Evolutionary conservation across 2,113 vertebrate species (phyloP).

Genomic region (Perca fluviatilis): DNA sequence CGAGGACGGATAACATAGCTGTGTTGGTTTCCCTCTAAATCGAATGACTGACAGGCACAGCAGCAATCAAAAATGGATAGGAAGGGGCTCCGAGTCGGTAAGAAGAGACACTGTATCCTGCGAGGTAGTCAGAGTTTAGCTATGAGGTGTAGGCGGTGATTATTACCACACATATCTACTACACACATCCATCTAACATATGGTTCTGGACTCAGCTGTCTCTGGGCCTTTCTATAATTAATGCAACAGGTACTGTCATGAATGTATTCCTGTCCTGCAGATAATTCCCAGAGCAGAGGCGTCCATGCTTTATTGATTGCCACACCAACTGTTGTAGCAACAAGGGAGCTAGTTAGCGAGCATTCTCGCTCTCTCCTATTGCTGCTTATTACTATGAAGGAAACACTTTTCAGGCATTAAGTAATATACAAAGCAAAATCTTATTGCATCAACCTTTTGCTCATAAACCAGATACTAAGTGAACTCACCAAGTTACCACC

Average conservation of each 20-base stretch:
- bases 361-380: slow-evolving; percentile 11
- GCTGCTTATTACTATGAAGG: slow-evolving; percentile 35
- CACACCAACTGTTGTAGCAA: slow-evolving; percentile 67
- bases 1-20: slow-evolving; percentile 50
- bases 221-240: slow-evolving; percentile 61
- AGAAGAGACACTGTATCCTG: slow-evolving; percentile 28
- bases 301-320: slow-evolving; percentile 73
- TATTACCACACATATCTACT: slow-evolving; percentile 17
- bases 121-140: slow-evolving; percentile 22
- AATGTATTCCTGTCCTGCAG: slow-evolving; percentile 39
- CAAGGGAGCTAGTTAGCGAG: slow-evolving; percentile 80
- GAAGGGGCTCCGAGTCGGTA: slow-evolving; percentile 44
- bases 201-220: slow-evolving; percentile 39
- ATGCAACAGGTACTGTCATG: slow-evolving; percentile 66
- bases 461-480: neutral
- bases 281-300: slow-evolving; percentile 63
- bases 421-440: slow-evolving; percentile 28
- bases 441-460: slow-evolving; percentile 19
- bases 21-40: slow-evolving; percentile 40
- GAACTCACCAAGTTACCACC: neutral
- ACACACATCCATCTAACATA: slow-evolving; percentile 45
- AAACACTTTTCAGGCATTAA: slow-evolving; percentile 29
- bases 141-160: slow-evolving; percentile 9
- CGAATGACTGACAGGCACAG: slow-evolving; percentile 63
- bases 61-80: slow-evolving; percentile 60